Evolutionary conservation across 2,888 invertebrate species (phyloP).

Genomic region (Willowsia nigromaculata): DNA sequence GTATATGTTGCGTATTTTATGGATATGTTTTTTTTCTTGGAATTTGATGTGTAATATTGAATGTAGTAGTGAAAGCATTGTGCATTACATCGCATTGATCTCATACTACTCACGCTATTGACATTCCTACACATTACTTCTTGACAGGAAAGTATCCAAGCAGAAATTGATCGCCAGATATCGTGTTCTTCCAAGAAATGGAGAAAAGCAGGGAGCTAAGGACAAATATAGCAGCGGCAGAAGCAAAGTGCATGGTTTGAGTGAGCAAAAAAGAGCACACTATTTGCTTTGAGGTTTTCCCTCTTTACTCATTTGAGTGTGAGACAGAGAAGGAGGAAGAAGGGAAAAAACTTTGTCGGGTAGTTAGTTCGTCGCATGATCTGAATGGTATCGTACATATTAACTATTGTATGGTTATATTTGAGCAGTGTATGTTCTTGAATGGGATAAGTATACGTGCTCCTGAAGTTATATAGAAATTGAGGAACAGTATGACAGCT

Average conservation of each 20-base stretch:
- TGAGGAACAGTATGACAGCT: not conserved
- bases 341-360: conserved; percentile 2
- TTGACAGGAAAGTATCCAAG: conserved; percentile 57
- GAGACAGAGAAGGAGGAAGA: not conserved
- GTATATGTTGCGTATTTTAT: not conserved
- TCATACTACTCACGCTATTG: conserved; percentile 1
- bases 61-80: not conserved
- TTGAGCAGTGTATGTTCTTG: not conserved
- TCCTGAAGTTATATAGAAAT: not conserved
- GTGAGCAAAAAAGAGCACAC: conserved; percentile 7
- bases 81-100: not conserved
- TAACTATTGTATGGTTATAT: not conserved
- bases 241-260: not conserved
- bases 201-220: not conserved
- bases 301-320: conserved; percentile 19
- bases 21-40: conserved; percentile 12
- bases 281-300: conserved; percentile 63
- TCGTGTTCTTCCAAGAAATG: conserved; percentile 24
- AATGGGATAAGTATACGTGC: not conserved
- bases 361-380: conserved; percentile 18
- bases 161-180: conserved; percentile 63
- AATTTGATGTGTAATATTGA: not conserved
- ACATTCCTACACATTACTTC: conserved; percentile 52
- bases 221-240: not conserved
- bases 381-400: not conserved